Evolutionary conservation across 1,140 invertebrate species (phyloP).

Genomic region (Platyscapa corneri): DNA sequence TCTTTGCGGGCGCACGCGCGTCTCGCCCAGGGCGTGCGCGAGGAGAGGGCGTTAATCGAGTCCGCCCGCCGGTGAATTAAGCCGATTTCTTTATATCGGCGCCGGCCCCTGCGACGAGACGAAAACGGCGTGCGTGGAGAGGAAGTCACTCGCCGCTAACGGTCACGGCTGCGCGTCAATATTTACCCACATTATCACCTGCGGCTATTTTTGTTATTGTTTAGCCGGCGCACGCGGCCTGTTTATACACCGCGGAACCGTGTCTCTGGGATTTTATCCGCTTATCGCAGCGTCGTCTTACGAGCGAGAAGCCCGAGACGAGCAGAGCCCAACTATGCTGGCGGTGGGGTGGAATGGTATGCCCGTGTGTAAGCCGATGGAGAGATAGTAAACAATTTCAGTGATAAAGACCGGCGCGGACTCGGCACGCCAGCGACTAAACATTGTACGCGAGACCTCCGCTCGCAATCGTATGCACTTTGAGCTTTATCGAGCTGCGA

Average conservation of each 20-base stretch:
- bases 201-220: slow-evolving; percentile 31
- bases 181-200: slow-evolving; percentile 37
- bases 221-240: slow-evolving; percentile 5
- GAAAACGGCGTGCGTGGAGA: not conserved
- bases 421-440: slow-evolving; percentile 12
- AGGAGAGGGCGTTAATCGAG: slow-evolving; percentile 9
- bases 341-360: not conserved
- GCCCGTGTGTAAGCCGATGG: slow-evolving; percentile 39
- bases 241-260: not conserved
- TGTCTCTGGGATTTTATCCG: not conserved
- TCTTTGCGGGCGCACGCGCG: not conserved
- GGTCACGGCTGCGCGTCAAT: not conserved
- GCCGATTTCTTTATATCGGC: no score
- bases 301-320: no score
- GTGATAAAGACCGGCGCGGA: slow-evolving; percentile 54
- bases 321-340: no score
- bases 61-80: slow-evolving; percentile 25
- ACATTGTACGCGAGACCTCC: not conserved
- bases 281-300: slow-evolving; percentile 14
- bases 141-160: not conserved
- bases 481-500: not conserved
- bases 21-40: not conserved
- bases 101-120: no score
- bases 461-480: not conserved
- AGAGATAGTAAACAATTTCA: slow-evolving; percentile 59